phyloP scores from a whole-genome alignment of 1,140 invertebrate genomes.

The Drosophila pallidifrons region DNA sequence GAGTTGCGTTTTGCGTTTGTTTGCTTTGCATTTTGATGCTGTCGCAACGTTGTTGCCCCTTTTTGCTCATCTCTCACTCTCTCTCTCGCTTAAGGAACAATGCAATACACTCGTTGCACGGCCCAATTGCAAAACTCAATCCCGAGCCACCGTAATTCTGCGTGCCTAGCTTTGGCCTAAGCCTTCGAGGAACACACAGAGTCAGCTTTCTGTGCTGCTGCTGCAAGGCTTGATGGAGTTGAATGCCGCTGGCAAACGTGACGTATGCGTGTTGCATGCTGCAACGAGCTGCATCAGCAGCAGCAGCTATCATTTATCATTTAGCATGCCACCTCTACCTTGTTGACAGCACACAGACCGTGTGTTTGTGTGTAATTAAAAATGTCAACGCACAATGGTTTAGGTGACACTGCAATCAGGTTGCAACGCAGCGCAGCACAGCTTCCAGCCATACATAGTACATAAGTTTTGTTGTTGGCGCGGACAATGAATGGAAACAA shows the following conservation, averaged over 20 bases:
- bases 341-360: conserved; percentile 29
- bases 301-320: conserved; percentile 72
- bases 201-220: background rate
- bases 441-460: conserved; percentile 6
- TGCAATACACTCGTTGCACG: background rate
- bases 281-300: conserved; percentile 17
- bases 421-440: conserved; percentile 23
- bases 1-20: conserved; percentile 44
- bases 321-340: conserved; percentile 45
- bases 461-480: conserved; percentile 11
- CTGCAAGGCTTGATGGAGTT: conserved; percentile 27
- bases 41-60: conserved; percentile 5
- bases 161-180: conserved; percentile 62
- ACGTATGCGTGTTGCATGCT: conserved; percentile 51
- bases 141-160: conserved; percentile 49
- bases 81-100: background rate
- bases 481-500: conserved; percentile 21
- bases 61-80: too few relatives aligned
- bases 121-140: conserved; percentile 22
- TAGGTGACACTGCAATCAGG: conserved; percentile 72
- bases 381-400: conserved; percentile 76
- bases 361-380: conserved; percentile 73
- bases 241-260: conserved; percentile 30
- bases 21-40: conserved; percentile 71
- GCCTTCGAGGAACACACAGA: conserved; percentile 40